Evolutionary conservation across 2,888 invertebrate genomes (phyloP), one percentile per base, ranked within the genome.

Genomic region (Aradus depressus): DNA sequence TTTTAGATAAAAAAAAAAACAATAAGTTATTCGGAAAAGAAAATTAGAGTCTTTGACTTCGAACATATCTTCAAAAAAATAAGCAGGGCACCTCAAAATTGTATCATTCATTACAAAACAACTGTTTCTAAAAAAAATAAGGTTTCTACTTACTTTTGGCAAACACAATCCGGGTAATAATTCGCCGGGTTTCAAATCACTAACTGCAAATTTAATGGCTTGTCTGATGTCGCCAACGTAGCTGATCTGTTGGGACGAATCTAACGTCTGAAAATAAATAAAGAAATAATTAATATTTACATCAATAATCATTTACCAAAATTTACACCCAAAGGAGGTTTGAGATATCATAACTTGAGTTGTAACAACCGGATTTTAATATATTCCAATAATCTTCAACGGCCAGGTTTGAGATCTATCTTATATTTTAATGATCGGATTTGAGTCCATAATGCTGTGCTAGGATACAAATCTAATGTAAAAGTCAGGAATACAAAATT

Each of bases 81-180:
- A 28, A 10, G 28, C 8, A 28, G 12, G 28, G 8, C 8, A 28
- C 8, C 8, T n/a, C n/a, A 44, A 44, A 31, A 35, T 38, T 18
- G 18, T 18, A 50, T 18, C 42, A 51, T 21, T n/a, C 3, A 23
- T 23, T 16, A 19, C 12, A 21, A 22, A 41, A 28, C 38, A 21
- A 45, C 12, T n/a, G n/a, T n/a, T n/a, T n/a, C n/a, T n/a, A 39
- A 25, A 53, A 6, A 2, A 22, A 51, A 43, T 19, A 12, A 31
- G 34, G 10, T 32, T 14, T 34, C 23, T 4, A 41, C 42, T 55
- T 57, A 76, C 82, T 73, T 93, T 93, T 0, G 91, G 88, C 60
- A 93, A 70, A 66, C 93, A 95, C 67, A 96, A 91, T 10, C 95
- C 96, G 10, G 95, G 93, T 60, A 91, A 70, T 51, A 89, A 70